Percentiles rank a stretch among this genome's conserved stretches.
These are phyloP conservation scores for Panopea generosa DNA, from an alignment of 2,888 invertebrate species.

Conservation along the genomic window DNA sequence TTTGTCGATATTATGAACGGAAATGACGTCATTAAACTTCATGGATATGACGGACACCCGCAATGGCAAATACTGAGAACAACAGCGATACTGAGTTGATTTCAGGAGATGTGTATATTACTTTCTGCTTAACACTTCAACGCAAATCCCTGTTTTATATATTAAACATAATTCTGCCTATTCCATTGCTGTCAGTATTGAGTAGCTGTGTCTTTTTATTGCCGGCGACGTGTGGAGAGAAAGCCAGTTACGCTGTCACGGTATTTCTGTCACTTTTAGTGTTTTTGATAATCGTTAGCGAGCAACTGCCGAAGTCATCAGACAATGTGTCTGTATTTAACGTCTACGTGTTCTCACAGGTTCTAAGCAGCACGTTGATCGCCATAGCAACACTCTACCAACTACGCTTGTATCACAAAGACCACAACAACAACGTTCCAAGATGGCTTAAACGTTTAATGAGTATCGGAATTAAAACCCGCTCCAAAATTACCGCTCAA, in stretches of 20 bases:
- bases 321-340: no score
- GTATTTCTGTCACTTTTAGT: slow-evolving; percentile 47
- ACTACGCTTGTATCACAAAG: no score
- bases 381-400: no score
- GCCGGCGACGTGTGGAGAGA: slow-evolving; percentile 51
- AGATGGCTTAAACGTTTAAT: no score
- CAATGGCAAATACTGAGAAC: slow-evolving; percentile 22
- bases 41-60: slow-evolving; percentile 26
- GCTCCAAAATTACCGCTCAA: no score
- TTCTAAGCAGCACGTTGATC: no score
- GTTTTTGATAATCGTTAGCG: slow-evolving; percentile 47
- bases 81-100: background rate
- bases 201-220: slow-evolving; percentile 42
- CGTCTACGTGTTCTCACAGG: no score
- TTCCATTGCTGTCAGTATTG: slow-evolving; percentile 29
- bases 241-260: slow-evolving; percentile 43
- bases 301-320: slow-evolving; percentile 38
- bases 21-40: slow-evolving; percentile 4
- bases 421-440: no score
- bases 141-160: slow-evolving; percentile 37
- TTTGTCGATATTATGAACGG: background rate
- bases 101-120: slow-evolving; percentile 28
- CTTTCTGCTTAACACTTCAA: slow-evolving; percentile 31
- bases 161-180: slow-evolving; percentile 46
- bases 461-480: no score